These are phyloP conservation scores for Vulpes ferrilata DNA, from an alignment of 2,113 vertebrate genomes.

Conservation along the genomic window DNA sequence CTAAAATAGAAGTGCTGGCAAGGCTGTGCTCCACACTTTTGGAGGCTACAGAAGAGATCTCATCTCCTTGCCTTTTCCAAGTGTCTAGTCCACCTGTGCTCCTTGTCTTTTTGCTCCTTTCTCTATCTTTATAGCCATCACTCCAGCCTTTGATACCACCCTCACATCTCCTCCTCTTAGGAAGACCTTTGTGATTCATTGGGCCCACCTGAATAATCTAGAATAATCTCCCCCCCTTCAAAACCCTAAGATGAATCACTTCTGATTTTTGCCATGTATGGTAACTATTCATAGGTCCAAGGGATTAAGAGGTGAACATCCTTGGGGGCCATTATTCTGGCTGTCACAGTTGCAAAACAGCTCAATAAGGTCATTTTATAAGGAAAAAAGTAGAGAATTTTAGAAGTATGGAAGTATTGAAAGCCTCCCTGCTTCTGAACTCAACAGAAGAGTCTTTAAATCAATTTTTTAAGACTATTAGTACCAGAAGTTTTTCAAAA, in stretches of 20 bases:
- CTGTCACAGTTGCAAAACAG: not conserved
- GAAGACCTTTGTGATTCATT: not conserved
- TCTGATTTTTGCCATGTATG: not conserved
- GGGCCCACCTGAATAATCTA: not conserved
- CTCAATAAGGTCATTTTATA: slow-evolving; percentile 1
- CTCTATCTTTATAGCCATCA: not conserved
- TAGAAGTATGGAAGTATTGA: slow-evolving; percentile 17
- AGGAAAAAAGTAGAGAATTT: slow-evolving; percentile 45
- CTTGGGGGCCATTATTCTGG: not conserved
- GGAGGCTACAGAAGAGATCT: not conserved
- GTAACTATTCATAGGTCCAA: not conserved
- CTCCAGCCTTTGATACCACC: not conserved
- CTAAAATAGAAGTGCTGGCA: not conserved
- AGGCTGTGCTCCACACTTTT: not conserved
- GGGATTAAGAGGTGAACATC: not conserved
- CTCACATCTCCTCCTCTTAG: not conserved
- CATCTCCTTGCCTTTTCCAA: not conserved
- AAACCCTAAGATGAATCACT: not conserved
- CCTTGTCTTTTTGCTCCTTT: not conserved
- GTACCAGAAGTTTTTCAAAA: slow-evolving; percentile 54
- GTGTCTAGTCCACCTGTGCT: not conserved
- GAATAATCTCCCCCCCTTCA: no score
- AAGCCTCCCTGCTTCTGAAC: slow-evolving; percentile 57
- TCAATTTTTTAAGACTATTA: slow-evolving; percentile 52
- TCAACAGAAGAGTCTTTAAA: slow-evolving; percentile 60